Percentiles rank a stretch among this genome's conserved stretches.
Conservation (phyloP, 2,888 invertebrate species). For the Cryptophagus acutangulus region DNA sequence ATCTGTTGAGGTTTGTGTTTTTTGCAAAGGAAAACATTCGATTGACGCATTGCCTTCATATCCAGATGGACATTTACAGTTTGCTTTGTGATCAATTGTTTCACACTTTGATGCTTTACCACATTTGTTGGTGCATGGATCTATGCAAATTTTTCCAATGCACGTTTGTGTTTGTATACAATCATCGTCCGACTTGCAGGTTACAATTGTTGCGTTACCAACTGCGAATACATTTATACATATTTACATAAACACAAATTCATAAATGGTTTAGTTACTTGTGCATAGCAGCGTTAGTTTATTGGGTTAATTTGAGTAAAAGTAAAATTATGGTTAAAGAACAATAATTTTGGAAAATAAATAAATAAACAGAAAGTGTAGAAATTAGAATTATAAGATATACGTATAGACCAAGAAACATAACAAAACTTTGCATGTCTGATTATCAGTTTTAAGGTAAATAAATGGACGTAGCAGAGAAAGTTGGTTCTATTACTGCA, state of each 20-base stretch:
- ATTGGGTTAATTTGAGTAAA: slow-evolving; percentile 20
- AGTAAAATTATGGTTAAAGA: slow-evolving; percentile 3
- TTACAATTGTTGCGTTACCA: slow-evolving; percentile 43
- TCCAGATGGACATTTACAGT: slow-evolving; percentile 48
- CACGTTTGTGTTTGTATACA: slow-evolving; percentile 53
- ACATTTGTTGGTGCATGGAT: slow-evolving; percentile 50
- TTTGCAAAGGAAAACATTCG: slow-evolving; percentile 43
- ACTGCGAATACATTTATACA: slow-evolving; percentile 47
- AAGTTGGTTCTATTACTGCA: slow-evolving; percentile 35
- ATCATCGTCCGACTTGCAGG: slow-evolving; percentile 52
- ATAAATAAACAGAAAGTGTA: neutral
- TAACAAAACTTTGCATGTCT: neutral
- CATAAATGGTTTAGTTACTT: neutral
- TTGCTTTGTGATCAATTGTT: slow-evolving; percentile 50
- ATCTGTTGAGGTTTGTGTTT: slow-evolving; percentile 8
- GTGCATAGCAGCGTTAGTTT: slow-evolving; percentile 23
- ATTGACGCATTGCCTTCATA: slow-evolving; percentile 53
- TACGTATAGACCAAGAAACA: neutral
- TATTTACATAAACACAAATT: slow-evolving; percentile 24
- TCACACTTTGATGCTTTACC: slow-evolving; percentile 51
- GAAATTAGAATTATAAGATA: neutral
- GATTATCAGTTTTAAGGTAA: neutral
- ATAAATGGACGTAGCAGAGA: slow-evolving; percentile 30
- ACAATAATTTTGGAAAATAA: slow-evolving; percentile 3
- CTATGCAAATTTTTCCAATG: slow-evolving; percentile 51